Percentiles rank a stretch among this genome's conserved stretches.
These are phyloP conservation scores for Trinorchestia longiramus DNA, from an alignment of 1,140 invertebrate genomes.

Conservation along the genomic window DNA sequence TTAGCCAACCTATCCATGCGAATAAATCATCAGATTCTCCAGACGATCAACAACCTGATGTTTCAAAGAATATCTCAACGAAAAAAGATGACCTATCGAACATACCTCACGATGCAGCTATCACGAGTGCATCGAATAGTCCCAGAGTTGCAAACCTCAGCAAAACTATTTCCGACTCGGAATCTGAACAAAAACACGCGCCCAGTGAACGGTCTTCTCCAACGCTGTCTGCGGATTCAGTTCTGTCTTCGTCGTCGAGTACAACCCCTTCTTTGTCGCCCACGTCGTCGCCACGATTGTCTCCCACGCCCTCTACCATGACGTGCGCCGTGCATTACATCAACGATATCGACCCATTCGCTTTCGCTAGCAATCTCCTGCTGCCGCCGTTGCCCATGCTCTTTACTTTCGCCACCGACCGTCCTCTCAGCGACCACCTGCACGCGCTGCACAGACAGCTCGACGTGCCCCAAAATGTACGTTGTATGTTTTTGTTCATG, in stretches of 20 bases:
- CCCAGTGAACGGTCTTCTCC: slow-evolving; percentile 27
- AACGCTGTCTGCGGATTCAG: background rate
- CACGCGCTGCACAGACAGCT: slow-evolving; percentile 40
- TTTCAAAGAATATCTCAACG: background rate
- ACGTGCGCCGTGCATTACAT: slow-evolving; percentile 43
- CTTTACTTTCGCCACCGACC: slow-evolving; percentile 41
- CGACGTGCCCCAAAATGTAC: slow-evolving; percentile 22
- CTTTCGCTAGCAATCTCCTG: slow-evolving; percentile 33
- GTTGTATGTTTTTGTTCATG: background rate
- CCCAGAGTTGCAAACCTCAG: too few relatives aligned
- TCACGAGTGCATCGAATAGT: background rate
- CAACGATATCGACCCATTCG: slow-evolving; percentile 52
- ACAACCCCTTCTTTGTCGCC: background rate
- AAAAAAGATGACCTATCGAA: background rate
- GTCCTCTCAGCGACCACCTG: slow-evolving; percentile 32
- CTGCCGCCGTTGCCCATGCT: slow-evolving; percentile 22
- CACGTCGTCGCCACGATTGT: slow-evolving; percentile 27
- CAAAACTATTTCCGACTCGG: background rate
- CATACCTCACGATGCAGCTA: background rate
- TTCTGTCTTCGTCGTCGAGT: background rate
- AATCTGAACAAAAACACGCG: background rate
- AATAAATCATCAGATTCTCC: background rate
- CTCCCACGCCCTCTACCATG: slow-evolving; percentile 23
- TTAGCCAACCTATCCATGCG: background rate
- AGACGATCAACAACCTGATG: background rate